These are phyloP conservation scores for Meghimatium bilineatum DNA, from an alignment of 2,888 invertebrate species.

Conservation along the genomic window DNA sequence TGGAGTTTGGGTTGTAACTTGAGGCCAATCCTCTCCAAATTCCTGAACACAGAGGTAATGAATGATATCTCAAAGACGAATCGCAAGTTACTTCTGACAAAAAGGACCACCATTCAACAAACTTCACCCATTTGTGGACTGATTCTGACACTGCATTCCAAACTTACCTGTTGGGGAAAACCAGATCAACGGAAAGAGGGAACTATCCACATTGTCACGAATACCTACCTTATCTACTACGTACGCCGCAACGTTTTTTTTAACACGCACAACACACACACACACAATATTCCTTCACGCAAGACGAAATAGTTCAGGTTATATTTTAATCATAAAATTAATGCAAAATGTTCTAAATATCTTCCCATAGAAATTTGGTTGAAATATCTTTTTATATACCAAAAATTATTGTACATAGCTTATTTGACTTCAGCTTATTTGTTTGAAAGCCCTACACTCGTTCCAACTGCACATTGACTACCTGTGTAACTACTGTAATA, in stretches of 20 bases:
- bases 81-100: background rate
- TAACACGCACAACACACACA: background rate
- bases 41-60: background rate
- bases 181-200: background rate
- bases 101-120: background rate
- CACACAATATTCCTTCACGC: background rate
- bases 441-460: too few species aligned
- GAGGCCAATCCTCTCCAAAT: background rate
- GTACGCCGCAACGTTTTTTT: background rate
- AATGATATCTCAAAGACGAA: background rate
- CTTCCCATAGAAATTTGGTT: too few species aligned
- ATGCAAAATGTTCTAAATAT: too few species aligned
- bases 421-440: too few species aligned
- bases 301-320: background rate
- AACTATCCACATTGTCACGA: background rate
- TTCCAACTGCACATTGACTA: too few species aligned
- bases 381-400: too few species aligned
- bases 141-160: background rate
- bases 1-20: too few species aligned
- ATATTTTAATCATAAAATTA: background rate
- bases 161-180: background rate
- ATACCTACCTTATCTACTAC: background rate
- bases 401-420: too few species aligned
- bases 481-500: too few species aligned
- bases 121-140: background rate